Evolutionary conservation across 1,140 invertebrate genomes (phyloP), one percentile per base, ranked within the genome.

Genomic region (Aphaenogaster rudis): DNA sequence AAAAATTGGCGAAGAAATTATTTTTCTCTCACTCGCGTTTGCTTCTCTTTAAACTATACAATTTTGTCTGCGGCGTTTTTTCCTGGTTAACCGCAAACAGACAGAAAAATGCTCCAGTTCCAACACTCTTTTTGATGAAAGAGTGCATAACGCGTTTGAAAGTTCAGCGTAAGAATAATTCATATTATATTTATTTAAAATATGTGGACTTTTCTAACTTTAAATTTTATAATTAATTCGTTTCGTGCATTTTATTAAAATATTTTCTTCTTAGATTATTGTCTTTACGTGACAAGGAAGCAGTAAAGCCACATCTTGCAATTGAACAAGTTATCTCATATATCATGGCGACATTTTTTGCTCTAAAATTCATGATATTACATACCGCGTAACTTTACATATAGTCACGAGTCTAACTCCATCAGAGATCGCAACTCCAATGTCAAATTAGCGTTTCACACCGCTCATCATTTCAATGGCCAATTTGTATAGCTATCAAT

Each of bases 31-130:
- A 9, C 6, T 61, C 42, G 33, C 17, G 2, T 28, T 48, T 48
- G 52, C 7, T 28, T 39, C n/a, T 21, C 42, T 84, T 84, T 84
- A 54, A 84, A 50, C 42, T 39, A 15, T 45, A 45, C 39, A 61
- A 74, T 74, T 84, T 82, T 82, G 28, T 82, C 42, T 42, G 42
- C 54, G 48, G 21, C n/a, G 3, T 74, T 84, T 84, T 69, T 72
- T 21, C 39, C 28, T n/a, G n/a, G 63, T 54, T 69, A 69, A 45
- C 45, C 48, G 6, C 80, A 72, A 72, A n/a, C 66, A 59, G 52
- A 72, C 39, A 81, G 28, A 59, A 81, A 63, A 82, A 21, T 74
- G 67, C 13, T 61, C 21, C 21, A 48, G 3, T 74, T 84, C 74
- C 54, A 74, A 61, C 39, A 59, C 36, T 42, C 13, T 45, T 36